Conservation (phyloP, 1,140 invertebrate genomes). For the Drepana arcuata region DNA sequence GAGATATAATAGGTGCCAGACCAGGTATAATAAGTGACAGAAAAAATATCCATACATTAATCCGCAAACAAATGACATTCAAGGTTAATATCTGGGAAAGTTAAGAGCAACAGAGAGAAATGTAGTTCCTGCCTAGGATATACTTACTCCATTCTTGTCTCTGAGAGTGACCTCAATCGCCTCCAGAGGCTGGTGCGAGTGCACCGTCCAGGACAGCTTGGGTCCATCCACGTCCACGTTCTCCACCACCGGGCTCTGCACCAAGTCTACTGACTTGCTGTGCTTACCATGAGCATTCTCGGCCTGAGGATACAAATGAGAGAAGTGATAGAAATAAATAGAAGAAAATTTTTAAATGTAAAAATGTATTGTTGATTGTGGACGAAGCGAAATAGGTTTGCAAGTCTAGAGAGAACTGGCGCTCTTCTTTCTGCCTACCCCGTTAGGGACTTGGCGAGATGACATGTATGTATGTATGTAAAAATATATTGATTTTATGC, state of each 20-base stretch:
- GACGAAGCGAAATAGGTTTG: not conserved
- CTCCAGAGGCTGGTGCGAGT: slow-evolving; percentile 40
- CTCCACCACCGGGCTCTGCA: slow-evolving; percentile 41
- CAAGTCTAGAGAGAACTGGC: not conserved
- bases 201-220: slow-evolving; percentile 32
- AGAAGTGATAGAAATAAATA: too few relatives aligned
- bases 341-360: too few relatives aligned
- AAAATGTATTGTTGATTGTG: not conserved
- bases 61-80: too few relatives aligned
- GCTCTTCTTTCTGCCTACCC: not conserved
- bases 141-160: slow-evolving; percentile 22
- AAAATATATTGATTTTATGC: not conserved
- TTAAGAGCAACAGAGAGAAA: too few relatives aligned
- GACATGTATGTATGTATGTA: not conserved
- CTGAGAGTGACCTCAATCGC: slow-evolving; percentile 35
- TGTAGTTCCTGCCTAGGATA: too few relatives aligned
- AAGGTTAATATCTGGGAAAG: too few relatives aligned
- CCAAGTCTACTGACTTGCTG: slow-evolving; percentile 42
- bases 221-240: slow-evolving; percentile 25
- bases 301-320: slow-evolving; percentile 30
- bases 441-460: not conserved
- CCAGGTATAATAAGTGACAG: too few relatives aligned
- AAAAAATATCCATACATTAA: too few relatives aligned
- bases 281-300: slow-evolving; percentile 37
- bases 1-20: too few relatives aligned